A percentile compares a stretch with the other conserved stretches of the same genome.
Evolutionary conservation across 1,140 invertebrate species (phyloP).

Genomic region (Drosophila miranda): DNA sequence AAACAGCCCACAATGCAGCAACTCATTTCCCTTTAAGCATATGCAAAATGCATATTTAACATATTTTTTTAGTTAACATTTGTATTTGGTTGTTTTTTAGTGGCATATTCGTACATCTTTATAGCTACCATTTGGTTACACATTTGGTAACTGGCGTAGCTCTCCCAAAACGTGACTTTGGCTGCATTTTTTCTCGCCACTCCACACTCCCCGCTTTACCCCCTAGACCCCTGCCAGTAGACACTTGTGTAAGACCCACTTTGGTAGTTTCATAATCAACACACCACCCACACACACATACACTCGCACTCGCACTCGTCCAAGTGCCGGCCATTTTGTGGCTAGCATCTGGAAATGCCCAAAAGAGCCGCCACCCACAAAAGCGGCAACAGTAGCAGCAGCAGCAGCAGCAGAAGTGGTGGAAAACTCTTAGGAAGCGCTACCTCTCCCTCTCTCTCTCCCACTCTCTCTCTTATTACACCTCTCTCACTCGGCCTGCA

Average conservation of each 20-base stretch:
- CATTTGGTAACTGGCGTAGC: slow-evolving; percentile 50
- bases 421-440: slow-evolving; percentile 44
- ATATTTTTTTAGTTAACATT: slow-evolving; percentile 56
- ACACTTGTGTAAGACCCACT: slow-evolving; percentile 65
- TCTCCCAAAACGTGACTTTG: slow-evolving; percentile 70
- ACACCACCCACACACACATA: slow-evolving; percentile 29
- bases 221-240: slow-evolving; percentile 12
- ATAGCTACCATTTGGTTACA: slow-evolving; percentile 65
- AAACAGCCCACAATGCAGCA: slow-evolving; percentile 27
- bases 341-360: slow-evolving; percentile 51
- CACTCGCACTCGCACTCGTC: slow-evolving; percentile 1
- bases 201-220: background rate
- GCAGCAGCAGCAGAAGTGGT: slow-evolving; percentile 2
- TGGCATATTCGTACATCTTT: slow-evolving; percentile 45
- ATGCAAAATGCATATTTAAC: slow-evolving; percentile 51
- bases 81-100: slow-evolving; percentile 35
- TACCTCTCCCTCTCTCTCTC: too few relatives aligned
- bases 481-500: slow-evolving; percentile 50
- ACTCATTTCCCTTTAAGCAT: slow-evolving; percentile 46
- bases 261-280: slow-evolving; percentile 65
- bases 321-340: slow-evolving; percentile 61
- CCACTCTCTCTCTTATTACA: slow-evolving; percentile 1
- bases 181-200: slow-evolving; percentile 62
- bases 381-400: background rate
- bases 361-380: slow-evolving; percentile 35